Base-by-base conservation (phyloP, 2,797 vertebrate genomes). In the Sebastes variabilis region DNA sequence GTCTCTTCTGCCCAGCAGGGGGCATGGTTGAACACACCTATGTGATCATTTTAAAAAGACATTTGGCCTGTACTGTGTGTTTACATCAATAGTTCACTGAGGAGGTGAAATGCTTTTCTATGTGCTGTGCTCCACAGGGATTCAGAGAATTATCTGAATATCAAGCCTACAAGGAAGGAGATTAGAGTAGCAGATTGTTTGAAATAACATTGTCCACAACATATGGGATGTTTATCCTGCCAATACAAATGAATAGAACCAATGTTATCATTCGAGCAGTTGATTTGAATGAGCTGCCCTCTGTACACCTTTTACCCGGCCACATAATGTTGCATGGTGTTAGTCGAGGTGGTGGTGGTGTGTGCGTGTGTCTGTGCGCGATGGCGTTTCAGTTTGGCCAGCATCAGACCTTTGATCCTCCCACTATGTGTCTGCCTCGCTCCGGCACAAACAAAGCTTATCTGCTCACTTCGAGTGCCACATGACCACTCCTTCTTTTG, bases 1-100 rank as follows among this genome's bases (percentile, higher is more conserved):
- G 11, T 52, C 16, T 72, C 16, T 24, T 76, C 54, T 72, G 30
- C 14, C 88, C 94, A 94, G 90, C 82, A 95, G 91, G 83, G 90
- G 93, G 90, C 89, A 46, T 56, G 34, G 62, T 87, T 85, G 27
- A 92, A 91, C 88, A 79, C 69, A 70, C 25, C 42, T 42, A 8
- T 58, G 20, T 30, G 54, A 64, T 12, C 22, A 24, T 34, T 74
- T 69, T 38, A 9, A 58, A 42, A 60, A 56, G 12, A n/a, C 24
- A 30, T 67, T 54, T 38, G 27, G 13, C 16, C 46, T 49, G 8
- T 13, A 56, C 18, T 25, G 6, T 20, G 9, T 34, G 38, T 5
- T 32, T 12, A 18, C 13, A 72, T 38, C 27, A 80, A 6, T 27
- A 24, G 20, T 71, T 72, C 12, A 29, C 2, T 64, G 13, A 46